Evolutionary conservation across 2,797 vertebrate genomes (phyloP), one percentile per base, ranked within the genome.

Genomic region (Simalia tracyae): DNA sequence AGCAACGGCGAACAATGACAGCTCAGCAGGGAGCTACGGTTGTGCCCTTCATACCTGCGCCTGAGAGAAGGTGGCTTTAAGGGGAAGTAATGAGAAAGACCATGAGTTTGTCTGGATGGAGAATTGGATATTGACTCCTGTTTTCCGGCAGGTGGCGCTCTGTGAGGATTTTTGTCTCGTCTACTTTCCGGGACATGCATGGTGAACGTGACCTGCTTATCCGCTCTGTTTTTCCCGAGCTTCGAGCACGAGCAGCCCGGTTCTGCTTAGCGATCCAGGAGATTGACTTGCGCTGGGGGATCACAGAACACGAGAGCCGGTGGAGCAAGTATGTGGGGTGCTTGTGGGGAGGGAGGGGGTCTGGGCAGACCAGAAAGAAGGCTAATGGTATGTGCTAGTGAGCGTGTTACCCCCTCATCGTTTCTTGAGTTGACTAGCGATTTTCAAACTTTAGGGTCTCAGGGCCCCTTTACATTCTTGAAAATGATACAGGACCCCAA

Each of bases 181-280:
- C 98, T 91, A 99, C 99, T 17, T 99, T 99, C 96, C 97, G 98
- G 91, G 99, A 99, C 97, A 99, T 99, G 98, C 98, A 98, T 0
- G 97, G 98, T 0, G 99, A 99, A 96, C 97, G 99, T 0, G 98
- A 99, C 94, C 76, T 98, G 89, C 92, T 99, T 94, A 97, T 98
- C 87, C 98, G 97, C 5, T 96, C 95, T 0, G 97, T 99, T 86
- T 98, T 99, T 94, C 98, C 98, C 0, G 98, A 98, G 91, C 97
- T 99, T 26, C 97, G 98, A 3, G 98, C 98, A 0, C 97, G 98
- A 0, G 98, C 97, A 0, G 98, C 98, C 0, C 92, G 94, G 0
- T 97, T 98, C 95, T 95, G 94, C 93, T 97, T 99, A 94, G 96
- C 96, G 61, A 95, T 99, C 93, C 98, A 98, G 72, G 98, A 98